Percentiles rank a stretch among this genome's conserved stretches.
phyloP scores from a whole-genome alignment of 2,797 vertebrate genomes.

The Glossophaga mutica region DNA sequence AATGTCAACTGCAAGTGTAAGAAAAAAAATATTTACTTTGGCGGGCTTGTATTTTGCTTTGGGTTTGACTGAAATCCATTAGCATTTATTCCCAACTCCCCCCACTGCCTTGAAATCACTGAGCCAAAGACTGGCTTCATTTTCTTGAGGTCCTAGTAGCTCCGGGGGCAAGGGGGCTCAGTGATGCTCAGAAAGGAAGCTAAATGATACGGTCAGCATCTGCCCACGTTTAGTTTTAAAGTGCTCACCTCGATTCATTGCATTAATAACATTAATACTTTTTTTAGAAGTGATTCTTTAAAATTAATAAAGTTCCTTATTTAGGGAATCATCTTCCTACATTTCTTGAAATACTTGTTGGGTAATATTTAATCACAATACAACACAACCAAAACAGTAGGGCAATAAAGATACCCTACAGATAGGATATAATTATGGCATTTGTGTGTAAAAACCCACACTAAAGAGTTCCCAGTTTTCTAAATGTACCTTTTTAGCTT shows the following conservation, averaged over 20 bases:
- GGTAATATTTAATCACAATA: constrained; percentile 68
- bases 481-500: constrained; percentile 39
- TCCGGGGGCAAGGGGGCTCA: constrained; percentile 41
- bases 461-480: constrained; percentile 35
- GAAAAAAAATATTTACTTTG: constrained; percentile 66
- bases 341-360: constrained; percentile 42
- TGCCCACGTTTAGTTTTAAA: constrained; percentile 29
- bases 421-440: constrained; percentile 47
- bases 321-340: constrained; percentile 30
- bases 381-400: constrained; percentile 24
- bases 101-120: constrained; percentile 50
- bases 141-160: constrained; percentile 63
- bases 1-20: constrained; percentile 51
- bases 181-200: constrained; percentile 11
- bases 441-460: constrained; percentile 44
- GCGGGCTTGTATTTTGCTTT: constrained; percentile 60
- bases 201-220: not conserved
- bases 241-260: not conserved
- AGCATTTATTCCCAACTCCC: constrained; percentile 52
- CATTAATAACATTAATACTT: constrained; percentile 35
- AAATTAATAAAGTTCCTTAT: constrained; percentile 18
- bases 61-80: constrained; percentile 60
- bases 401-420: constrained; percentile 57
- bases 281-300: constrained; percentile 17
- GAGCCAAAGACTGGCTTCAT: constrained; percentile 58